phyloP scores from a whole-genome alignment of 1,140 invertebrate genomes.

The Cydia pomonella region DNA sequence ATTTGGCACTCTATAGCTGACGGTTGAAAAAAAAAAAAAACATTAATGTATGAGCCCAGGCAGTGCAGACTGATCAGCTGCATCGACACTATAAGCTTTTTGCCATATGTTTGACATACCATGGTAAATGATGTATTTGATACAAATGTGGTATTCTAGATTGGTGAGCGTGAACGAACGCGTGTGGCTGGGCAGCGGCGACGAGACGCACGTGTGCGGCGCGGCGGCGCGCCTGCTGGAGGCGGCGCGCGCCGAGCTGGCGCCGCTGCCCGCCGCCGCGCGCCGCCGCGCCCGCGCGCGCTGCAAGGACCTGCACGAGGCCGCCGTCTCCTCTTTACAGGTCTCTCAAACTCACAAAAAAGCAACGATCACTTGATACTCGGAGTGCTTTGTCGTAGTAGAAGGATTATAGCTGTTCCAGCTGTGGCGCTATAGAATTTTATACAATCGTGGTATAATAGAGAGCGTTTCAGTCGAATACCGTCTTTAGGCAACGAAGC shows the following conservation, averaged over 20 bases:
- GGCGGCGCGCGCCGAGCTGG: slow-evolving; percentile 80
- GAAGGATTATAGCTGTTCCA: neutral
- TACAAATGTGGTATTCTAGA: slow-evolving; percentile 69
- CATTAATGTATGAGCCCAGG: no score
- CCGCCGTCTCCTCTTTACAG: slow-evolving; percentile 67
- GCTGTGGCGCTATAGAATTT: no score
- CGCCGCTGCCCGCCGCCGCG: slow-evolving; percentile 76
- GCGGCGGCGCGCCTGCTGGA: slow-evolving; percentile 85
- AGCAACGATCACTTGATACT: neutral
- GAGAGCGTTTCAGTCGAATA: no score
- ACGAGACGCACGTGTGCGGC: slow-evolving; percentile 88
- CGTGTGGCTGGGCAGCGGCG: slow-evolving; percentile 88
- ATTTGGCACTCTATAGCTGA: no score
- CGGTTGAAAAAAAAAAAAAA: no score
- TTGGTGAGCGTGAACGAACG: slow-evolving; percentile 88
- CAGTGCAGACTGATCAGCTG: no score
- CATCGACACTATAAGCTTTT: no score
- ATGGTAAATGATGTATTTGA: neutral
- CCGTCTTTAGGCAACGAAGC: no score
- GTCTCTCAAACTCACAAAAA: slow-evolving; percentile 37
- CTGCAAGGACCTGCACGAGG: slow-evolving; percentile 73
- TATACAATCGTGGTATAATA: no score
- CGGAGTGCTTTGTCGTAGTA: no score
- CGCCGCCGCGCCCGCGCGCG: slow-evolving; percentile 79
- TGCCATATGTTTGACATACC: no score